phyloP scores from a whole-genome alignment of 2,888 invertebrate genomes.

The Parochlus steinenii region DNA sequence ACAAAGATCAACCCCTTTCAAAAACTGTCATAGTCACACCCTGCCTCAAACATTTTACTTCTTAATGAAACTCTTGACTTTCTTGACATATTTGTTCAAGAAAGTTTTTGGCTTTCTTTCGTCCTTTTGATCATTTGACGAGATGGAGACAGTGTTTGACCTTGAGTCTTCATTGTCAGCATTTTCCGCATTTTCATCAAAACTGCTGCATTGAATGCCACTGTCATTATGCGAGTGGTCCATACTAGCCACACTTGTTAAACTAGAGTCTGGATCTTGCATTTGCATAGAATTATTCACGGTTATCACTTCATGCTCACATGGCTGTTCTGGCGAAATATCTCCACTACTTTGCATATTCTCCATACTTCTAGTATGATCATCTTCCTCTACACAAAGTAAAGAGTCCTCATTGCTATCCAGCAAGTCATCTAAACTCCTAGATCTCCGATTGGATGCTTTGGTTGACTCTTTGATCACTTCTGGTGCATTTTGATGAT shows the following conservation, averaged over 20 bases:
- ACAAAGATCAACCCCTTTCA: too few species aligned
- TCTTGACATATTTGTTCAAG: constrained; percentile 71
- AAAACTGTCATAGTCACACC: too few species aligned
- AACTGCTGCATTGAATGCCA: constrained; percentile 1
- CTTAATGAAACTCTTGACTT: constrained; percentile 58
- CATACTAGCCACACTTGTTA: constrained; percentile 2
- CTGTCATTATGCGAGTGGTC: constrained; percentile 3
- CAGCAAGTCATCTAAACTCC: constrained; percentile 45
- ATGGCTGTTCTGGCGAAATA: constrained; percentile 13
- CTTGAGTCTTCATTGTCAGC: constrained; percentile 9
- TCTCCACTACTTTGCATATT: constrained; percentile 16
- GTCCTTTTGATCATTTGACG: constrained; percentile 28
- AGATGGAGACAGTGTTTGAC: constrained; percentile 11
- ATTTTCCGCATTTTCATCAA: not conserved
- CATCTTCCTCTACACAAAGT: constrained; percentile 21
- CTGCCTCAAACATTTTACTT: constrained; percentile 26
- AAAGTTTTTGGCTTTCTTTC: constrained; percentile 60
- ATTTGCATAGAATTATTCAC: constrained; percentile 10
- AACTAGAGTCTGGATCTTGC: not conserved
- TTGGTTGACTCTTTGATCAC: constrained; percentile 17
- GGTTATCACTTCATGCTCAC: constrained; percentile 12
- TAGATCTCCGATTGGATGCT: constrained; percentile 38
- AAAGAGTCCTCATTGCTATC: constrained; percentile 27
- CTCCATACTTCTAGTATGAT: constrained; percentile 29
- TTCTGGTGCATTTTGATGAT: constrained; percentile 21